Percentiles rank a stretch among this genome's conserved stretches.
phyloP scores from a whole-genome alignment of 2,888 invertebrate genomes.

The Sphinx pinastri region DNA sequence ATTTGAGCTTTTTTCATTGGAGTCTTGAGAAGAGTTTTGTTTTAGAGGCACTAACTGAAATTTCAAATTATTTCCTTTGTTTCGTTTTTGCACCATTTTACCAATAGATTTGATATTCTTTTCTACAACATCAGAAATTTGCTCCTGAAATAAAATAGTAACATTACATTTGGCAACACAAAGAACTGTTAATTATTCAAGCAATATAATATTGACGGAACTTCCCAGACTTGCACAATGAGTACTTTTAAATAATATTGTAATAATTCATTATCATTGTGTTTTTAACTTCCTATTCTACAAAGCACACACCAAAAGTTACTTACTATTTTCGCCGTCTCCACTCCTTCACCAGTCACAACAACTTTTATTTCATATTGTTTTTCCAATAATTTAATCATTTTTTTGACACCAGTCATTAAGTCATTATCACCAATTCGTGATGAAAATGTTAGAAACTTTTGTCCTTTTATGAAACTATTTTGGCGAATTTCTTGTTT shows the following conservation, averaged over 20 bases:
- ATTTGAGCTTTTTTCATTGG: constrained; percentile 41
- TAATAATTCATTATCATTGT: too few species aligned
- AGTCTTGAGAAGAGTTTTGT: constrained; percentile 46
- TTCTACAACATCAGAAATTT: constrained; percentile 83
- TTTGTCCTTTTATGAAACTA: constrained; percentile 83
- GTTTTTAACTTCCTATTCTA: not conserved
- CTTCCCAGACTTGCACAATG: too few species aligned
- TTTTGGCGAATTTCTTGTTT: constrained; percentile 71
- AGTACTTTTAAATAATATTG: too few species aligned
- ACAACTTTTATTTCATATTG: constrained; percentile 86
- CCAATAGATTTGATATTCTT: constrained; percentile 74
- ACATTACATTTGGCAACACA: not conserved
- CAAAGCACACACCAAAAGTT: not conserved
- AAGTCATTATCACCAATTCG: constrained; percentile 88
- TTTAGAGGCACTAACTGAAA: constrained; percentile 85
- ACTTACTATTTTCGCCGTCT: constrained; percentile 44
- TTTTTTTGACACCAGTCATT: constrained; percentile 85
- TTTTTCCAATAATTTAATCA: constrained; percentile 87
- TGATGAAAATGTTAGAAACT: constrained; percentile 85
- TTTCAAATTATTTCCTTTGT: constrained; percentile 84
- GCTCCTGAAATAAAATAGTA: constrained; percentile 77
- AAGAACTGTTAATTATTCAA: too few species aligned
- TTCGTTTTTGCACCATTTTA: constrained; percentile 86
- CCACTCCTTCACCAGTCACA: constrained; percentile 77
- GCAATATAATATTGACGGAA: too few species aligned